Base-by-base conservation (phyloP, 2,113 vertebrate species). In the Hemibagrus wyckioides region DNA sequence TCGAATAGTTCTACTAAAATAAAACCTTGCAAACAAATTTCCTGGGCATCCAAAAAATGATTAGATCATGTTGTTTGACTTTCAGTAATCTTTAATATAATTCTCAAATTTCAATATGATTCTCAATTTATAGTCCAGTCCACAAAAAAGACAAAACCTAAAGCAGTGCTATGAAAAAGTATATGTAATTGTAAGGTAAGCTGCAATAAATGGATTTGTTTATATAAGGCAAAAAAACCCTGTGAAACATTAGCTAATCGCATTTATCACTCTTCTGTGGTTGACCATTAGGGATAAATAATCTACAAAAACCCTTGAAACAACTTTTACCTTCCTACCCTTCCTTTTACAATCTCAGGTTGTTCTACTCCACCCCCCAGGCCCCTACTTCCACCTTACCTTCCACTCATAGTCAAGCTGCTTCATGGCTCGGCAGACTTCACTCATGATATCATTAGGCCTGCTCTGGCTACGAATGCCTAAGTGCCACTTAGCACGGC, bases 361-460 rank as follows among this genome's bases (percentile, higher is more conserved):
- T 30, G 28, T 77, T 44, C 41, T 80, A 41, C 0, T 36, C n/a
- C 65, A 19, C 36, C 36, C 17, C 13, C 36, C 39, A 56, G 52
- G n/a, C 19, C 71, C 71, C 7, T 21, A 10, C 36, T 41, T 30
- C n/a, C 30, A 7, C 14, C 83, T 95, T 94, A 99, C 98, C 97
- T 99, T 99, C 98, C 98, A 99, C 92, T 99, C 97, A 52, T 99
- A 99, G 93, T 97, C 98, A 90, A 99, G 93, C 87, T 99, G 97
- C 90, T 99, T 99, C 96, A 99, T 99, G 91, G 98, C 97, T 86
- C 98, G 94, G 87, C 98, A 99, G 71, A 99, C 98, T 94, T 99
- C 98, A 1, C 97, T 97, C 98, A 99, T 99, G 88, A 99, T 99
- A 88, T 99, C 98, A 88, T 97, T 99, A 65, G 98, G 98, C 84